Conservation (phyloP, 2,797 vertebrate species). For the Moxostoma hubbsi region DNA sequence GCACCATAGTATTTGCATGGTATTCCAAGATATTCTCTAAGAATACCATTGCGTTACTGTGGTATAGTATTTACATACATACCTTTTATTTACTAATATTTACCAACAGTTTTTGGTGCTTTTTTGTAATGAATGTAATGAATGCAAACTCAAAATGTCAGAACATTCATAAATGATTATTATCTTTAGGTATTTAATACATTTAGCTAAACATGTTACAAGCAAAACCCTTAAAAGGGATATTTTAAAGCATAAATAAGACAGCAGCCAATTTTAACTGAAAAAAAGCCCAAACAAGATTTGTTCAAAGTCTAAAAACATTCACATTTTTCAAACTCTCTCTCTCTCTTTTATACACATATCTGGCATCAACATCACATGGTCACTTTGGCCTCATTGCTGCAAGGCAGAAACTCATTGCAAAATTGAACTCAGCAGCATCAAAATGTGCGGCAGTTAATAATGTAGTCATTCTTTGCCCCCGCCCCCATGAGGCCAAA, state of each 20-base stretch:
- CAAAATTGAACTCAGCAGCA: slow-evolving; percentile 65
- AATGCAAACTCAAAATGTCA: neutral
- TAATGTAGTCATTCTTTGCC: slow-evolving; percentile 60
- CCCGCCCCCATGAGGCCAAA: slow-evolving; percentile 68
- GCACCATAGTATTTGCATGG: too few species aligned
- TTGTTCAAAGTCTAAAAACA: slow-evolving; percentile 2
- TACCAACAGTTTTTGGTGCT: too few species aligned
- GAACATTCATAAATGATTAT: slow-evolving; percentile 13
- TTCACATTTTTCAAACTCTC: neutral
- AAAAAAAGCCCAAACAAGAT: neutral
- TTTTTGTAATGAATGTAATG: too few species aligned
- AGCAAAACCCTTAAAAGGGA: neutral
- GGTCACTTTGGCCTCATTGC: slow-evolving; percentile 67
- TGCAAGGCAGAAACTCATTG: slow-evolving; percentile 69
- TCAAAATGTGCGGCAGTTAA: slow-evolving; percentile 61
- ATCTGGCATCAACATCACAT: slow-evolving; percentile 48
- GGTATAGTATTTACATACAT: too few species aligned
- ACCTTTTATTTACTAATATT: too few species aligned
- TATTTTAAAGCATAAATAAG: neutral
- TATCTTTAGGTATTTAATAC: neutral
- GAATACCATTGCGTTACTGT: too few species aligned
- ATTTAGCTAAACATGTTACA: neutral
- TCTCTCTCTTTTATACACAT: slow-evolving; percentile 1
- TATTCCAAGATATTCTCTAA: too few species aligned
- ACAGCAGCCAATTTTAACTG: neutral